Base-by-base conservation (phyloP, 2,888 invertebrate genomes). In the Byasa hedistus region DNA sequence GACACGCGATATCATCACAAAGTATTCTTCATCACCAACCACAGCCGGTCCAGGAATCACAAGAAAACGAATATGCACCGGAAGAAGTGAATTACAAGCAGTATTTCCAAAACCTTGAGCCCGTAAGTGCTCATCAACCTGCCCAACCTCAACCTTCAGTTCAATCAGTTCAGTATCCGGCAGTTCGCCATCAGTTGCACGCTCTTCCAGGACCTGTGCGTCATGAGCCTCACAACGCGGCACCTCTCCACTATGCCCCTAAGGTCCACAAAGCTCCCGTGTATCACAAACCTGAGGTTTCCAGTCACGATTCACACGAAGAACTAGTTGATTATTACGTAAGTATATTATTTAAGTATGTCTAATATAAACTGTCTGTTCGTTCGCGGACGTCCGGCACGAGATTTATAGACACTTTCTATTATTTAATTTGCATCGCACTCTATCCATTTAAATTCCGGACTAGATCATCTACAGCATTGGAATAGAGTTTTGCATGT, bases 321-420 rank as follows among this genome's bases (percentile, higher is more conserved):
- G 87, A 90, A 71, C 85, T 84, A 44, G 76, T 91, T 21, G 91
- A 91, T 77, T 91, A 89, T 87, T 91, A 90, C 77, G 91, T 91
- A 84, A 91, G 90, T 79, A 61, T 17, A 69, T 58, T 69, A 21
- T 36, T 54, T n/a, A 67, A 58, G 56, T 68, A 58, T 70, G 70
- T 71, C 71, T 76, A 68, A 70, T 71, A 69, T 66, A 72, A 72
- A 72, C 69, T 62, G 73, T 68, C 73, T 74, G 70, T 73, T 69
- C 70, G 71, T 73, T 72, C 74, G 74, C 78, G 76, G 75, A 78
- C 71, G 71, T 77, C 77, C 81, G 80, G 80, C 80, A 76, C 69
- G 70, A 70, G 72, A 79, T 80, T 82, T 78, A 82, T 76, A 69
- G 69, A 72, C 75, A 83, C 89, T 89, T 89, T 89, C 87, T 76